Base-by-base conservation (phyloP, 1,140 invertebrate species). In the Melipona quadrifasciata region DNA sequence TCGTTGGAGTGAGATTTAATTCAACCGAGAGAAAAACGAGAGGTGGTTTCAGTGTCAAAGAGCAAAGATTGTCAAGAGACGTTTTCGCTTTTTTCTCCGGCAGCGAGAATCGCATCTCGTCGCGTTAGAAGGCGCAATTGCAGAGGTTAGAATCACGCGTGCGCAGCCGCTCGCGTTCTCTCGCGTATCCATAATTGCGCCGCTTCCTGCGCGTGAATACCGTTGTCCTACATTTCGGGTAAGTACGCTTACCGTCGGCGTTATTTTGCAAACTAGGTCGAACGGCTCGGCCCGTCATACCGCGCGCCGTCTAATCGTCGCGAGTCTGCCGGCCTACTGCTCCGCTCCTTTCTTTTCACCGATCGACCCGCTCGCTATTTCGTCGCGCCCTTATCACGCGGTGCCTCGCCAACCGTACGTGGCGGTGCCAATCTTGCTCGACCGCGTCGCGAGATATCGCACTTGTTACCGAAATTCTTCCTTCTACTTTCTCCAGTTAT, bases 161-260 rank as follows among this genome's bases (percentile, higher is more conserved):
- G 55, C 67, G 75, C 55, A 19, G 19, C 8, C 57, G 21, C 24
- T 34, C 31, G 27, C n/a, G 55, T 12, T 61, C 67, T 19, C 74
- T 82, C 82, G 27, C n/a, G 70, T 74, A 80, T 80, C 70, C 78
- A 70, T 84, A 80, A 73, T 80, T 84, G 84, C 58, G 57, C 16
- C 31, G 58, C 77, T 84, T 84, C 82, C 77, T 80, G 82, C 85
- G 82, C 76, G 76, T 79, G 82, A 75, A 86, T 70, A 84, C 74
- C 39, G 58, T 57, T 87, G 83, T 85, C 86, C 86, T 68, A 87
- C 83, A 85, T 87, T 87, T 85, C 82, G 76, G 67, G 6, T 68
- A 77, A 87, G 73, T 76, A 85, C 77, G 78, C 64, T 76, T 72
- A 72, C 76, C 64, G 75, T 58, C 75, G 67, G 31, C 67, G 83